A percentile compares a stretch with the other conserved stretches of the same genome.
Evolutionary conservation across 2,888 invertebrate species (phyloP).

Genomic region (Drosophila picticornis): DNA sequence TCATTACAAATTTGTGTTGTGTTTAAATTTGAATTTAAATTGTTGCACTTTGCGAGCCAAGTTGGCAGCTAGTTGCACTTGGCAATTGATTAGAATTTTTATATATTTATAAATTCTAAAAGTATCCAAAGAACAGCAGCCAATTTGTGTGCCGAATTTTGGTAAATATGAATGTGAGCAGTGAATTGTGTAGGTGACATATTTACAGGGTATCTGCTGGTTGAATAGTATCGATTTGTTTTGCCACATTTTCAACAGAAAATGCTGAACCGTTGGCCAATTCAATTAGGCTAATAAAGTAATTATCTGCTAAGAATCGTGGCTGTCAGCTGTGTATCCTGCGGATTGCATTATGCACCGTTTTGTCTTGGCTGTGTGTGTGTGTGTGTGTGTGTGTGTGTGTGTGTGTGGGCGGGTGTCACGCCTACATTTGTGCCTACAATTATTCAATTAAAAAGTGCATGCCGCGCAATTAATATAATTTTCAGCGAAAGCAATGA

Average conservation of each 20-base stretch:
- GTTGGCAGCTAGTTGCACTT: neutral
- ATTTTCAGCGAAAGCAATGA: slow-evolving; percentile 55
- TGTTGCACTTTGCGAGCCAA: neutral
- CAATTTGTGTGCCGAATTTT: neutral
- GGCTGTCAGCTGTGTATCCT: slow-evolving; percentile 1
- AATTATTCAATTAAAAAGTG: slow-evolving; percentile 78
- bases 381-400: neutral
- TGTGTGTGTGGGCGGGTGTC: slow-evolving; percentile 18
- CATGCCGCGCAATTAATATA: slow-evolving; percentile 68
- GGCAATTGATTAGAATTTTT: neutral
- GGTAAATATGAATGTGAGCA: neutral
- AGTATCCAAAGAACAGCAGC: neutral
- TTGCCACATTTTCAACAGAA: neutral
- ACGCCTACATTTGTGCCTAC: slow-evolving; percentile 58
- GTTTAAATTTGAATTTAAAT: neutral
- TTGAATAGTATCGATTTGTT: too few relatives aligned
- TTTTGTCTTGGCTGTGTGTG: neutral
- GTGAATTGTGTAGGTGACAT: neutral
- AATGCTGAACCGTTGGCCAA: neutral
- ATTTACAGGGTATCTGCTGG: neutral
- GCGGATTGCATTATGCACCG: neutral
- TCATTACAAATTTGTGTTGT: neutral
- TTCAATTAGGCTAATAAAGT: slow-evolving; percentile 4
- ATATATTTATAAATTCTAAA: too few relatives aligned
- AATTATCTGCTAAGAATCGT: slow-evolving; percentile 1